These are phyloP conservation scores for Caenorhabditis wallacei DNA, from an alignment of 2,888 invertebrate genomes.

Conservation along the genomic window DNA sequence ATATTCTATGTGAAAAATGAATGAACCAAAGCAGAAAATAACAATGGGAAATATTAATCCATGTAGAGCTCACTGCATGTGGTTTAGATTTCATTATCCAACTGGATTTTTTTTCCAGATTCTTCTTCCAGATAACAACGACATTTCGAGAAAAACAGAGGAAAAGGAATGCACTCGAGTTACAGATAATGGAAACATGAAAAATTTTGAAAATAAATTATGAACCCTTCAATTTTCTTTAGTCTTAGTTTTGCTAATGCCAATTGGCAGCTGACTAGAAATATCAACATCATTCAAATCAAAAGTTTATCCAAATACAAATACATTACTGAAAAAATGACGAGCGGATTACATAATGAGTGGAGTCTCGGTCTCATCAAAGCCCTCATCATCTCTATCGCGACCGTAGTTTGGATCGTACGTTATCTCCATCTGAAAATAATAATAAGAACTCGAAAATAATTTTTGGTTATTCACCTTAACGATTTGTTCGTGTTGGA, in stretches of 20 bases:
- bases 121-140: background rate
- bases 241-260: too few relatives aligned
- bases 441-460: too few relatives aligned
- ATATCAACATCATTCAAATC: background rate
- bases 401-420: constrained; percentile 17
- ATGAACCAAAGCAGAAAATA: constrained; percentile 3
- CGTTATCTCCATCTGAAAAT: constrained; percentile 45
- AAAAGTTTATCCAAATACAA: background rate
- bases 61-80: background rate
- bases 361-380: background rate
- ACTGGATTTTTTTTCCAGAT: background rate
- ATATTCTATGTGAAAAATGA: constrained; percentile 8
- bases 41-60: background rate
- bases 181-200: background rate
- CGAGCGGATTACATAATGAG: background rate
- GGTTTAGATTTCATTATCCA: constrained; percentile 2
- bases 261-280: too few relatives aligned
- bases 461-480: constrained; percentile 8
- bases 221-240: background rate
- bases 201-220: background rate
- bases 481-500: constrained; percentile 47
- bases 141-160: background rate
- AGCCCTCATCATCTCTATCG: constrained; percentile 14
- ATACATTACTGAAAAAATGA: background rate
- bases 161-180: background rate